Base-by-base conservation (phyloP, 2,888 invertebrate species). In the Andrena hattorfiana region DNA sequence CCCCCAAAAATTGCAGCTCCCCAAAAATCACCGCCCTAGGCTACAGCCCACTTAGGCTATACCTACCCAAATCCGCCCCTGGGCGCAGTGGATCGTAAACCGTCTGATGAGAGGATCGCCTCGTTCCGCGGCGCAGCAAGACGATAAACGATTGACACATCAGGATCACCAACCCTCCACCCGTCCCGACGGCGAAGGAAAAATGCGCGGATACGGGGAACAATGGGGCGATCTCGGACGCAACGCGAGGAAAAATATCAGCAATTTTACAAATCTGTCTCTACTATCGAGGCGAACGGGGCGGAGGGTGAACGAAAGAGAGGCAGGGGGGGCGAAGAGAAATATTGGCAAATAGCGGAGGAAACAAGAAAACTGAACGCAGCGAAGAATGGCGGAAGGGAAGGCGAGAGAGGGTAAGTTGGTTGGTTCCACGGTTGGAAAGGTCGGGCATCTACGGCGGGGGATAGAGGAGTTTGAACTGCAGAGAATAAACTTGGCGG, bases 261-360 rank as follows among this genome's bases (percentile, higher is more conserved):
- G 87, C 91, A 87, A 91, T 91, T 92, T 90, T 89, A 87, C 86
- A 90, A 91, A 91, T 91, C 91, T 91, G 87, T 84, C 85, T 77
- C 78, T 77, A 75, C 83, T 60, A 73, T 83, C 77, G 70, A 74
- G 42, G 16, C 49, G 49, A 35, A 28, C n/a, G 26, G 20, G 59
- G 32, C 26, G 28, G 60, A 54, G 23, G 26, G 10, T 4, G 77
- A 30, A 48, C 13, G 49, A 16, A 16, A 35, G 23, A 13, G 28
- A 16, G 51, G 13, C 10, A 49, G 8, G 26, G 48, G 26, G 48
- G 32, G 30, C 54, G 73, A 66, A 74, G 88, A 85, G 83, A 90
- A 90, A 91, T 92, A 91, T 92, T 89, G 92, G 90, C 88, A 89
- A 90, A 90, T 87, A 89, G 85, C 85, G 86, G 83, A 85, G 87